Base-by-base conservation (phyloP, 2,113 vertebrate species). In the Cairina moschata region DNA sequence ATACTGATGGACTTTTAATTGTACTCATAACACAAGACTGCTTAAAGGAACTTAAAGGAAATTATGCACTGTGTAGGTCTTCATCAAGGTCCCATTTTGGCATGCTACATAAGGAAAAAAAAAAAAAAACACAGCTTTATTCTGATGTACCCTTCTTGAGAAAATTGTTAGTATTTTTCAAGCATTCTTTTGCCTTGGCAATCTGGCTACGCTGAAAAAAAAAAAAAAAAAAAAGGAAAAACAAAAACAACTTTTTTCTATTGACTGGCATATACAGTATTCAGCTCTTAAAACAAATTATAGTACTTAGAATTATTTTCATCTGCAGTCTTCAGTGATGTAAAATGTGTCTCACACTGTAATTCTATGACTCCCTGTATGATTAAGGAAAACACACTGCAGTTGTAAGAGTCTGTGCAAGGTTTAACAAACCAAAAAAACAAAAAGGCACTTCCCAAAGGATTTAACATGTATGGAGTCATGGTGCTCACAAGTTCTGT, bases 21-120 rank as follows among this genome's bases (percentile, higher is more conserved):
- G 98, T 98, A 98, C 98, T 98, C 97, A 97, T 97, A 98, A 98
- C 97, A 97, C 97, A 97, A 98, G 96, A 97, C 98, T 98, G 98
- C 97, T 98, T 98, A 97, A 98, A 97, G 97, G 95, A 97, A 98
- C 95, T 97, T 98, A 97, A 97, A 97, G 98, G 90, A 97, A 98
- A 98, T 98, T 98, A 98, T 98, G 98, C 98, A 98, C 98, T 98
- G 98, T 98, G 97, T 98, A 98, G 97, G 98, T 98, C 98, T 98
- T 98, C 98, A 98, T 97, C 97, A 98, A 98, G 96, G 97, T 98
- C 97, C 97, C 96, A 71, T 96, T 97, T 98, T 98, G 97, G 88
- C 95, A 97, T 97, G 96, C 91, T 97, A 88, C 93, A 92, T 60
- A 86, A 92, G 93, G 21, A 48, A 48, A 48, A 96, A 96, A 92